Evolutionary conservation across 2,888 invertebrate genomes (phyloP).

Genomic region (Himalopsyche anomala): DNA sequence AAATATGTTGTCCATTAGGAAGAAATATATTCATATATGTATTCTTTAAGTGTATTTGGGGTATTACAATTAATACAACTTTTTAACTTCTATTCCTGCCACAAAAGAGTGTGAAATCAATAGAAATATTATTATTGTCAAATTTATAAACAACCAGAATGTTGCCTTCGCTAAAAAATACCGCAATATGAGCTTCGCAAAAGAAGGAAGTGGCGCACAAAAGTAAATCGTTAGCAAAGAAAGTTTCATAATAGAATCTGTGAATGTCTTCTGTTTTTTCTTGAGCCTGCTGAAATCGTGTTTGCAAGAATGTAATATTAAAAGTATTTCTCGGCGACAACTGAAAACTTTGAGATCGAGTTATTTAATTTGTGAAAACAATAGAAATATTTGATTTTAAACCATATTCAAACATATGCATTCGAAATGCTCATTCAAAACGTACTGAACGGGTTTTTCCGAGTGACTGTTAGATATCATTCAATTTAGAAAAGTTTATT

Average conservation of each 20-base stretch:
- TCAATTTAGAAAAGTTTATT: too few species aligned
- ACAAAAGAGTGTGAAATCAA: too few species aligned
- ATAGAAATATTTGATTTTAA: neutral
- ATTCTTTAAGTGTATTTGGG: too few species aligned
- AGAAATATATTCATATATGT: too few species aligned
- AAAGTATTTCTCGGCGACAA: neutral
- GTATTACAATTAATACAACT: too few species aligned
- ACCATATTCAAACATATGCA: too few species aligned
- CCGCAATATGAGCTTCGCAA: neutral
- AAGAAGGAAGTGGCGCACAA: neutral
- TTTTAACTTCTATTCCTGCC: too few species aligned
- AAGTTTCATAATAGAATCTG: constrained; percentile 31
- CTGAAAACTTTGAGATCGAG: neutral
- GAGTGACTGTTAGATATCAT: too few species aligned
- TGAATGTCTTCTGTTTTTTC: constrained; percentile 9
- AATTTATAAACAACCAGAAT: neutral
- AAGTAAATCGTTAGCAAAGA: constrained; percentile 18
- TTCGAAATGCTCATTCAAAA: too few species aligned
- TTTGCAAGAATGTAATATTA: neutral
- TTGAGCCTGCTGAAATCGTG: constrained; percentile 2
- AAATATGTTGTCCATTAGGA: too few species aligned
- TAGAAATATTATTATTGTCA: neutral
- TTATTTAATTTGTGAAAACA: neutral
- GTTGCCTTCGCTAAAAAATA: neutral
- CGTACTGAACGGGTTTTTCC: too few species aligned